Base-by-base conservation (phyloP, 1,140 invertebrate genomes). In the Lanistes nyassanus region DNA sequence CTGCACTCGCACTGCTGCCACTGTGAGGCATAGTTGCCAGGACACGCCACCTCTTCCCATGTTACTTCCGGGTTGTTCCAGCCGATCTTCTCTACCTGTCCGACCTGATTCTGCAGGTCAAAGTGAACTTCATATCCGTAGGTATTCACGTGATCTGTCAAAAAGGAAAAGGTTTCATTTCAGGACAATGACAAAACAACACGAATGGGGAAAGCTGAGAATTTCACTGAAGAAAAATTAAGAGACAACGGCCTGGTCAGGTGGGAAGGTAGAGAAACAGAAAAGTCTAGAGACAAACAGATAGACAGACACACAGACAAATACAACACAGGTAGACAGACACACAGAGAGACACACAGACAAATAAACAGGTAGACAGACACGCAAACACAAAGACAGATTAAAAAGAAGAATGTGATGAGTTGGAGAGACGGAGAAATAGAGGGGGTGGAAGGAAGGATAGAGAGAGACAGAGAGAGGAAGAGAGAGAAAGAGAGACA, bases 21-120 rank as follows among this genome's bases (percentile, higher is more conserved):
- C 19, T 66, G 36, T 1, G n/a, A 56, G 0, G 29, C 39, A 5
- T 73, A 34, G 51, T 77, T 51, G 37, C 36, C 55, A 58, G 80
- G 62, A 74, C 84, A 84, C 51, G 73, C 70, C 2, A 76, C 76
- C 2, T 56, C 70, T 60, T 84, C 81, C 81, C 80, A 84, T 34
- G 82, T 84, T 7, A 82, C 79, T 72, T 85, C 84, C 19, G 81
- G 79, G 71, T 85, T 85, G 53, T 70, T 37, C 84, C 82, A 84
- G 19, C 82, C 82, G 0, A 82, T 19, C 11, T 4, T 39, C 1
- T 79, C 39, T 47, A 84, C 77, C 26, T 72, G 70, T 0, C 66
- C 76, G 9, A 76, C 77, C 34, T 72, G 47, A 73, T 85, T 78
- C 79, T 83, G 81, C 16, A 85, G 77, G 37, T 85, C 84, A 74